Evolutionary conservation across 2,113 vertebrate genomes (phyloP).

Genomic region (Tetrax tetrax): DNA sequence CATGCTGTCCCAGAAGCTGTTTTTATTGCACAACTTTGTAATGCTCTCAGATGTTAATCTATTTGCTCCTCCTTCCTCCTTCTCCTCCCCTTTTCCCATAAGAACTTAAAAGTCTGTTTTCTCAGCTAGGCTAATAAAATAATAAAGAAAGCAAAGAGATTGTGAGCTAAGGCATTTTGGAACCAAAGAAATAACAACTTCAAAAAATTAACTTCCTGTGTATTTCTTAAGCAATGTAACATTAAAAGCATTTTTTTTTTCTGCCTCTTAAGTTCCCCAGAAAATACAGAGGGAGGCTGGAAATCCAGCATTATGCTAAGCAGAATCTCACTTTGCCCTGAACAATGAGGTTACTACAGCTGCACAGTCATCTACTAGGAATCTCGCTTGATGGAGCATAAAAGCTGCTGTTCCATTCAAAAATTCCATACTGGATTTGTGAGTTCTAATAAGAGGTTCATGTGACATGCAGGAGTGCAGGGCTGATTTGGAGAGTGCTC

Average conservation of each 20-base stretch:
- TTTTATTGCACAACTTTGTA: background rate
- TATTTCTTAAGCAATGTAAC: background rate
- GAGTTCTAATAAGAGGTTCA: background rate
- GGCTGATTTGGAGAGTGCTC: background rate
- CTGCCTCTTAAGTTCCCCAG: background rate
- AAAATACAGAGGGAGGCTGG: background rate
- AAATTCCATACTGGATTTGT: background rate
- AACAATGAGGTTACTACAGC: background rate
- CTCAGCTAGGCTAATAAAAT: background rate
- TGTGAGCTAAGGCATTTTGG: background rate
- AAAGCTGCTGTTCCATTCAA: background rate
- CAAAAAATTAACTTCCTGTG: background rate
- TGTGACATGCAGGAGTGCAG: background rate
- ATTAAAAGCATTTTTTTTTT: background rate
- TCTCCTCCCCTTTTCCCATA: background rate
- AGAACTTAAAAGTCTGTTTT: background rate
- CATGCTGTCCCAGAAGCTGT: background rate
- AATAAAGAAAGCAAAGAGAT: background rate
- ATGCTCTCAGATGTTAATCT: slow-evolving; percentile 4
- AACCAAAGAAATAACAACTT: background rate
- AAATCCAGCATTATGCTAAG: background rate
- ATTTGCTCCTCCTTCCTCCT: background rate
- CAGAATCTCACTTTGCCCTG: background rate
- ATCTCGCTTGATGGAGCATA: background rate
- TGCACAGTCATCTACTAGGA: background rate